Base-by-base conservation (phyloP, 2,888 invertebrate species). In the Mythimna pallens region DNA sequence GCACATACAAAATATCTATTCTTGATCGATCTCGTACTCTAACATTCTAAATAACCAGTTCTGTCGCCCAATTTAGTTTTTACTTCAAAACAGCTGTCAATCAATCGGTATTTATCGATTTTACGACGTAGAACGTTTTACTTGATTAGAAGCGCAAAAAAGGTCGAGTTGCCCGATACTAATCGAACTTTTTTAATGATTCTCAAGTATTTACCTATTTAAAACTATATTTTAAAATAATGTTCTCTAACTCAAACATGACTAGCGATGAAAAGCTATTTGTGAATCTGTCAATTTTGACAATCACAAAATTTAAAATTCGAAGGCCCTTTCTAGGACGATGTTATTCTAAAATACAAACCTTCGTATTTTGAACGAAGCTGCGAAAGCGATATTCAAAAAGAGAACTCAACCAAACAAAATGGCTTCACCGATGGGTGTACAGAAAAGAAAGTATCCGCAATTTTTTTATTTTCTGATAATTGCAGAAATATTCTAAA, bases 21-120 rank as follows among this genome's bases (percentile, higher is more conserved):
- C 40, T 43, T 30, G 3, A n/a, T 43, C n/a, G 36, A 30, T 40
- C 40, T 54, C 17, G 12, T 66, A 34, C 8, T 67, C 30, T 43
- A 43, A 66, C 66, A 34, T 66, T 14, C 30, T 47, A 66, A 17
- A 65, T 59, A 77, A 79, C 81, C 64, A 71, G 75, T 75, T 69
- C 55, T 82, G 63, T 73, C 70, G 50, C 58, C 67, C 61, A 64
- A 66, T 85, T 71, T 68, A 76, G 57, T 74, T 84, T 81, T 80
- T 81, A 63, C 70, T 70, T 58, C 20, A 34, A 76, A 72, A 40
- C 73, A 70, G 43, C 74, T 78, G 76, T 83, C 84, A 81, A 76
- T 85, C 83, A 76, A 43, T 17, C 40, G 10, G n/a, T 76, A 70
- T 80, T 73, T 64, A 66, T 78, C 67, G 54, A 80, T 57, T 79